Conservation (phyloP, 2,113 vertebrate species). For the Herpetotheres cachinnans region DNA sequence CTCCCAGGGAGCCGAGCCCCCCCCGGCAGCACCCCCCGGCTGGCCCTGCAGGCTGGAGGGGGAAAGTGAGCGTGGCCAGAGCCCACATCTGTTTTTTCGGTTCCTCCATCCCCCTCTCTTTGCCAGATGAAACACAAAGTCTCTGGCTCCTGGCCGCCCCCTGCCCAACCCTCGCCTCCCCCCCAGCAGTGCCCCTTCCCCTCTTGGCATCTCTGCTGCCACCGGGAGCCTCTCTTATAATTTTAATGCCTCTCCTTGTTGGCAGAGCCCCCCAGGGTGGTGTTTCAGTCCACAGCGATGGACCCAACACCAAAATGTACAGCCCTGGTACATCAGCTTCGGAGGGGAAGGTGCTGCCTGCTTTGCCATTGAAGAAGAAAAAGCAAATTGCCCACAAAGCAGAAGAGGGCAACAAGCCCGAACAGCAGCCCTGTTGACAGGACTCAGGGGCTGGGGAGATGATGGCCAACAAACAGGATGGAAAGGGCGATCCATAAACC, state of each 20-base stretch:
- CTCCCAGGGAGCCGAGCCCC: too few species aligned
- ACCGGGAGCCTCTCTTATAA: not conserved
- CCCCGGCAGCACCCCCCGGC: not conserved
- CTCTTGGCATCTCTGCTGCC: not conserved
- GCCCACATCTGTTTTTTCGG: not conserved
- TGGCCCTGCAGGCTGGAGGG: not conserved
- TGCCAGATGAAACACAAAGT: not conserved
- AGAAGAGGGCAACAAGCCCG: not conserved
- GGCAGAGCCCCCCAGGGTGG: not conserved
- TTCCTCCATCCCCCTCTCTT: not conserved
- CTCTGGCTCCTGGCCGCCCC: not conserved
- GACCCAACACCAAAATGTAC: accelerated
- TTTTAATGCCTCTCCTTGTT: not conserved
- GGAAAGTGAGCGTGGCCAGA: not conserved
- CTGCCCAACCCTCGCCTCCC: not conserved
- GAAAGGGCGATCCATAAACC: not conserved
- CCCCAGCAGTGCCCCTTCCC: not conserved
- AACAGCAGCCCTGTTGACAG: not conserved
- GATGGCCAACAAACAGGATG: not conserved
- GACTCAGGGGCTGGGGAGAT: not conserved
- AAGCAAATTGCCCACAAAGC: not conserved
- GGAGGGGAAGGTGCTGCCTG: not conserved
- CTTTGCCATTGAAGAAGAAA: not conserved
- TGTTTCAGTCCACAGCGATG: not conserved
- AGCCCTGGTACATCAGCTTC: not conserved